These are phyloP conservation scores for Halichoeres trimaculatus DNA, from an alignment of 2,113 vertebrate genomes.

Conservation along the genomic window DNA sequence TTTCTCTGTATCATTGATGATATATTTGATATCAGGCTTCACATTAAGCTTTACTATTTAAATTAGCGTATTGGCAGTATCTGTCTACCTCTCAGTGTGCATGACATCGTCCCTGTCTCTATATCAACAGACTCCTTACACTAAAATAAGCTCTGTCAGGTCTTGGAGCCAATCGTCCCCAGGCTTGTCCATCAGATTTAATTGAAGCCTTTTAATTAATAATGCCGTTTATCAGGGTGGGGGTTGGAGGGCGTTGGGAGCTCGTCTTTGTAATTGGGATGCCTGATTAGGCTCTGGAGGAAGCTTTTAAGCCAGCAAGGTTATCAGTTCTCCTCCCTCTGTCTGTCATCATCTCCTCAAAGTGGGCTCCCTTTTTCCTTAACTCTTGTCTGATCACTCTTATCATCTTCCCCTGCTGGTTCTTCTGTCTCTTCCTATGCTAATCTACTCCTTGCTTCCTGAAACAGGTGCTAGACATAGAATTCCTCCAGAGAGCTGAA, in stretches of 20 bases:
- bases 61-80: conserved; percentile 20
- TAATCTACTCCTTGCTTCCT: conserved; percentile 18
- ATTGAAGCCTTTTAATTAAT: conserved; percentile 86
- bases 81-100: conserved; percentile 12
- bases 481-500: conserved; percentile 18
- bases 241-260: conserved; percentile 42
- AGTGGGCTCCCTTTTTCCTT: conserved; percentile 37
- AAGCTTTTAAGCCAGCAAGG: conserved; percentile 85
- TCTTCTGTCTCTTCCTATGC: conserved; percentile 26
- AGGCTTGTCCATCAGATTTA: conserved; percentile 83
- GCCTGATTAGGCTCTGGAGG: conserved; percentile 81
- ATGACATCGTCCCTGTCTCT: conserved; percentile 55
- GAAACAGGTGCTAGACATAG: conserved; percentile 61
- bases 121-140: conserved; percentile 71
- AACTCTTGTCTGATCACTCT: conserved; percentile 61
- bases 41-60: background rate
- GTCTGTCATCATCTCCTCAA: conserved; percentile 78
- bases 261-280: conserved; percentile 83
- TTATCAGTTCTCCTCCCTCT: conserved; percentile 81
- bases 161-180: conserved; percentile 73
- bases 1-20: background rate
- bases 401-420: conserved; percentile 57
- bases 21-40: background rate
- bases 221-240: conserved; percentile 82
- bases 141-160: conserved; percentile 72